Conservation (phyloP, 2,888 invertebrate genomes). For the Disparrhopalites patrizii region DNA sequence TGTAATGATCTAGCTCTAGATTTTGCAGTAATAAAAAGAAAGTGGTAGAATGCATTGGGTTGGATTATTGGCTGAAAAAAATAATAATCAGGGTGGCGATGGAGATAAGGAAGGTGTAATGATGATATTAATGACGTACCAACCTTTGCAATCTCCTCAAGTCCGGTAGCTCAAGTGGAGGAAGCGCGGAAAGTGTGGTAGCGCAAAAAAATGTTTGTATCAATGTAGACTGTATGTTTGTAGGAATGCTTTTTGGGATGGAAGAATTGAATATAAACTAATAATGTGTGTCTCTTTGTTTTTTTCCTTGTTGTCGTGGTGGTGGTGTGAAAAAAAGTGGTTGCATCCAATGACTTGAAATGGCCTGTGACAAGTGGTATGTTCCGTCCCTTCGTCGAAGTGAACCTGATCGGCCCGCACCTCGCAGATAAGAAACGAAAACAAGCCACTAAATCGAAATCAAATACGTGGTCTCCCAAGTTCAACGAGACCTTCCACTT, state of each 20-base stretch:
- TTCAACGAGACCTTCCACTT: conserved; percentile 99
- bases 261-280: not conserved
- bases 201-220: no score
- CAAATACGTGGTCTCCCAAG: conserved; percentile 98
- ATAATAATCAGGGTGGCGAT: no score
- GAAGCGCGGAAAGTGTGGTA: no score
- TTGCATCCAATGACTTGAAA: conserved; percentile 96
- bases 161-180: no score
- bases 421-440: conserved; percentile 96
- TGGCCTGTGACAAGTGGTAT: conserved; percentile 95
- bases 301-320: conserved; percentile 44
- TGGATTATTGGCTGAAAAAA: no score
- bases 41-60: no score
- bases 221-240: conserved; percentile 1
- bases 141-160: no score
- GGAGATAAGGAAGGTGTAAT: no score
- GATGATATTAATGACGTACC: no score
- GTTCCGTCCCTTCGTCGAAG: conserved; percentile 99
- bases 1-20: no score
- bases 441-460: conserved; percentile 96
- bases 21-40: no score
- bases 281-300: conserved; percentile 15
- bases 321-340: conserved; percentile 61
- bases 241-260: not conserved
- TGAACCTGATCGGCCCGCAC: conserved; percentile 96